phyloP scores from a whole-genome alignment of 2,888 invertebrate genomes.

The Drosophila nr. fundita region DNA sequence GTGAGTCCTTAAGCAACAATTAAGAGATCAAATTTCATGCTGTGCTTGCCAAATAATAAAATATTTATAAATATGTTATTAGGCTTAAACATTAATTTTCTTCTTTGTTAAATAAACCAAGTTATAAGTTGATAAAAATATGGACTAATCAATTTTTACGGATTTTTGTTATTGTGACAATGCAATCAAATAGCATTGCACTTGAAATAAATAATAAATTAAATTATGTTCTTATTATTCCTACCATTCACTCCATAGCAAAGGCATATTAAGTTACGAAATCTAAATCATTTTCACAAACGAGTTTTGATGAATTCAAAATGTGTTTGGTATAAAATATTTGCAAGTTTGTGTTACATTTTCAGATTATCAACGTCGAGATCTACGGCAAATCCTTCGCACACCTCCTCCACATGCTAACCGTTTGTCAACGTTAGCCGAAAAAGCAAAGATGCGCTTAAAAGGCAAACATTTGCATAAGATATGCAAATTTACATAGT shows the following conservation, averaged over 20 bases:
- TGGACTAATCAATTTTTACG: not conserved
- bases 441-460: constrained; percentile 33
- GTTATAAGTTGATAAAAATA: not conserved
- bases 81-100: not conserved
- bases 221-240: not conserved
- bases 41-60: not conserved
- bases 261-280: not conserved
- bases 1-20: not conserved
- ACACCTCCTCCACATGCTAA: constrained; percentile 13
- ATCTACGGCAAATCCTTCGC: not conserved
- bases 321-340: not conserved
- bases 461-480: constrained; percentile 65
- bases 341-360: constrained; percentile 8
- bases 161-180: too few species aligned
- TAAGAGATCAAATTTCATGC: not conserved
- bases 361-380: constrained; percentile 12
- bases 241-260: not conserved
- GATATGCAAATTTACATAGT: constrained; percentile 65
- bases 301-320: not conserved
- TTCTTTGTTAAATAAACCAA: not conserved
- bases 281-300: not conserved
- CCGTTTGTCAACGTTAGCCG: constrained; percentile 25
- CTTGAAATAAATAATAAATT: not conserved
- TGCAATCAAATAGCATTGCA: not conserved
- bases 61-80: not conserved